Evolutionary conservation across 2,888 invertebrate species (phyloP).

Genomic region (Strigamia maritima): DNA sequence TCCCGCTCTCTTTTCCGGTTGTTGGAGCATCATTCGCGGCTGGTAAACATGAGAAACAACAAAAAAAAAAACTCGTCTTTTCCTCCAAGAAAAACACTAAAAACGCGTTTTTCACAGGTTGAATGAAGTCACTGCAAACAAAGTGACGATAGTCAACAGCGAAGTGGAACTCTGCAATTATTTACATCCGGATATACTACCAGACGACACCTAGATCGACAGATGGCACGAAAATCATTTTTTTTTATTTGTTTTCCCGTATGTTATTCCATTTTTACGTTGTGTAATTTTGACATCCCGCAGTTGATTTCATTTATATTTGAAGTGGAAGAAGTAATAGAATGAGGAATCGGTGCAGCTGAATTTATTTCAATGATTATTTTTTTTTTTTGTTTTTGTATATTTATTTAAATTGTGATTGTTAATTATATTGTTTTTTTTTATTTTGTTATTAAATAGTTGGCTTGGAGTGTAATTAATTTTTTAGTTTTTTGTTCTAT

Average conservation of each 20-base stretch:
- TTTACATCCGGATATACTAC: slow-evolving; percentile 73
- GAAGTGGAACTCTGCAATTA: slow-evolving; percentile 70
- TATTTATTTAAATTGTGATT: neutral
- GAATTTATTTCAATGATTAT: neutral
- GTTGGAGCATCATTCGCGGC: slow-evolving; percentile 73
- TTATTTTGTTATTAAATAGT: neutral
- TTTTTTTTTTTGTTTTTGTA: neutral
- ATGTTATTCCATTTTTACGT: neutral
- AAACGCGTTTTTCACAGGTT: slow-evolving; percentile 56
- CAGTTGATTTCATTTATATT: too few relatives aligned
- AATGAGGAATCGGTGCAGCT: neutral
- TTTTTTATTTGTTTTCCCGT: neutral
- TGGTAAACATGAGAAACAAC: slow-evolving; percentile 56
- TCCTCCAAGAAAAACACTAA: too few relatives aligned
- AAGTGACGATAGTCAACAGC: slow-evolving; percentile 68
- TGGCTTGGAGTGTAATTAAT: too few relatives aligned
- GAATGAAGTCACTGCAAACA: slow-evolving; percentile 72
- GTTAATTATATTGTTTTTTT: neutral
- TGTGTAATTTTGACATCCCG: neutral
- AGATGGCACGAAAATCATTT: neutral
- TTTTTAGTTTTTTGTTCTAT: too few relatives aligned
- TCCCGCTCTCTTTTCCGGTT: slow-evolving; percentile 69
- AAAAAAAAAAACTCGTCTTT: too few relatives aligned
- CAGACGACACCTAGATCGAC: slow-evolving; percentile 49
- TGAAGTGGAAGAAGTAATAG: too few relatives aligned